phyloP scores from a whole-genome alignment of 1,140 invertebrate species.

The Thaumetopoea pityocampa region DNA sequence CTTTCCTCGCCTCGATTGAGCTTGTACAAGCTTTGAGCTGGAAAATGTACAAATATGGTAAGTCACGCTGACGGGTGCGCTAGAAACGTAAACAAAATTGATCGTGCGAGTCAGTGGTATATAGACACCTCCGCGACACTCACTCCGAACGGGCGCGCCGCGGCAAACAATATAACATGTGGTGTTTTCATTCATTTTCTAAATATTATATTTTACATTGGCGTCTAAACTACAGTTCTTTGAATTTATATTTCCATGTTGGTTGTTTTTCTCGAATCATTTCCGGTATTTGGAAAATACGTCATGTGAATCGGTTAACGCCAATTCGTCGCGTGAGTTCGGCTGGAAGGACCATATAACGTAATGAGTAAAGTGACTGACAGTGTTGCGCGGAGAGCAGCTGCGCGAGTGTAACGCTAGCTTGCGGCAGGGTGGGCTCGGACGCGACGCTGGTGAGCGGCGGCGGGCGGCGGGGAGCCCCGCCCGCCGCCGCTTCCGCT shows the following conservation, averaged over 20 bases:
- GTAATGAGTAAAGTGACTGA: conserved; percentile 28
- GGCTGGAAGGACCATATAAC: background rate
- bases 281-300: background rate
- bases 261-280: background rate
- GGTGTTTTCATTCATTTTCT: no score
- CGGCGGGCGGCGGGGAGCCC: conserved; percentile 40
- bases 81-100: background rate
- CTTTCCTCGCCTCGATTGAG: conserved; percentile 52
- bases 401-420: conserved; percentile 69
- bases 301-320: background rate
- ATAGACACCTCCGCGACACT: background rate
- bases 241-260: no score
- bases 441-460: conserved; percentile 66
- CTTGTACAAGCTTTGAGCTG: conserved; percentile 70
- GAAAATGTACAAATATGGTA: conserved; percentile 15
- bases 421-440: conserved; percentile 67
- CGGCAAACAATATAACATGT: background rate
- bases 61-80: background rate
- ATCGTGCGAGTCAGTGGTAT: background rate
- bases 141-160: background rate
- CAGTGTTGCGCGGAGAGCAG: conserved; percentile 63
- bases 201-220: no score
- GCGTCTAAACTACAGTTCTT: no score
- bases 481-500: conserved; percentile 12
- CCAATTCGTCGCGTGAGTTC: no score